A percentile compares a stretch with the other conserved stretches of the same genome.
Conservation (phyloP, 2,888 invertebrate genomes). For the Lumbricus terrestris region DNA sequence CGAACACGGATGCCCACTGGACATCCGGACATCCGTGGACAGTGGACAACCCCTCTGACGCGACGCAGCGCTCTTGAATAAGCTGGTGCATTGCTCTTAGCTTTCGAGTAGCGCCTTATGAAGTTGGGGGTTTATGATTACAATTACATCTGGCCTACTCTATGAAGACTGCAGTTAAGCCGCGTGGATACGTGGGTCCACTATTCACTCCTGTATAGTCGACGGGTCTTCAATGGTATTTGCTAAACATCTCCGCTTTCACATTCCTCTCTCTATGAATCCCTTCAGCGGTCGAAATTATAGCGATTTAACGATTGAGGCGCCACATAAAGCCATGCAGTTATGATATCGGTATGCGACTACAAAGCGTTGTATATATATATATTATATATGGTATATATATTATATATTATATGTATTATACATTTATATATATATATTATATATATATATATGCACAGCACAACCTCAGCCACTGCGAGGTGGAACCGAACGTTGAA, state of each 20-base stretch:
- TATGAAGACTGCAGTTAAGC: background rate
- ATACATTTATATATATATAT: too few relatives aligned
- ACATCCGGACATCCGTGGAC: too few relatives aligned
- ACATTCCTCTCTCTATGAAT: conserved; percentile 3
- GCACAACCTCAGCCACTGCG: conserved; percentile 7
- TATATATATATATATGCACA: background rate
- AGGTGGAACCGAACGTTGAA: background rate
- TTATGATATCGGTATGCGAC: background rate
- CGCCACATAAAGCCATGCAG: background rate
- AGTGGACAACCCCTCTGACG: too few relatives aligned
- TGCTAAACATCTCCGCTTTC: background rate
- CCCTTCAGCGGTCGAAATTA: background rate
- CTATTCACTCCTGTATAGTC: background rate
- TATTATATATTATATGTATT: too few relatives aligned
- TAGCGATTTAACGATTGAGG: background rate
- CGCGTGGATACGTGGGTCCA: background rate
- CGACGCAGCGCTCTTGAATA: too few relatives aligned
- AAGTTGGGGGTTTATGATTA: background rate
- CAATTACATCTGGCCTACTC: background rate
- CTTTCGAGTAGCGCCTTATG: background rate
- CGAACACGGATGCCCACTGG: too few relatives aligned
- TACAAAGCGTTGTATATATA: background rate
- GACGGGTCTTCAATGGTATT: background rate
- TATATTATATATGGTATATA: too few relatives aligned
- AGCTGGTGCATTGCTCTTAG: background rate